Percentiles rank a stretch among this genome's conserved stretches.
Evolutionary conservation across 2,113 vertebrate species (phyloP).

Genomic region (Hippolais icterina): DNA sequence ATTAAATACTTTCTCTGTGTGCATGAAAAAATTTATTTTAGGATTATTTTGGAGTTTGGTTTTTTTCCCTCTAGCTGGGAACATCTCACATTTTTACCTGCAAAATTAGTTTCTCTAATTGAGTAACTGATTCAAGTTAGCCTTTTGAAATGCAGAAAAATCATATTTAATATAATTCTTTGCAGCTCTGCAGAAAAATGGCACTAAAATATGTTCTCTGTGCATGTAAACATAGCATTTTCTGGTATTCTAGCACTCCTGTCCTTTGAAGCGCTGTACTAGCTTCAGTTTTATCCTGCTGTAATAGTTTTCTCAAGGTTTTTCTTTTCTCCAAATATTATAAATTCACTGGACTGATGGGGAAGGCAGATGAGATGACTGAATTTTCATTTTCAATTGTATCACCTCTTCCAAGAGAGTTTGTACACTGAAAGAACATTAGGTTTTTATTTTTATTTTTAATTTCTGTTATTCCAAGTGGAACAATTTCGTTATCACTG

Average conservation of each 20-base stretch:
- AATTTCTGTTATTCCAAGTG: background rate
- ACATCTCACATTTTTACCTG: background rate
- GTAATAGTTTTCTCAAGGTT: background rate
- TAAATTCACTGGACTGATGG: background rate
- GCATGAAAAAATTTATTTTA: background rate
- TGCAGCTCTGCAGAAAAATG: background rate
- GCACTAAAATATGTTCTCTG: background rate
- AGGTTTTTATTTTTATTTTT: background rate
- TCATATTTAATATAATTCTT: background rate
- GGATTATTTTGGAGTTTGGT: background rate
- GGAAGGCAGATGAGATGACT: background rate
- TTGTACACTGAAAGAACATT: background rate
- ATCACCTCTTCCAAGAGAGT: background rate
- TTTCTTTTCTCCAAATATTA: background rate
- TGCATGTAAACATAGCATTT: background rate
- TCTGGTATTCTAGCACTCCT: background rate
- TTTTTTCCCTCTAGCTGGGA: background rate
- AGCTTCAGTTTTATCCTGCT: background rate
- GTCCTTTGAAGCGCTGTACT: background rate
- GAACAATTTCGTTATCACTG: background rate
- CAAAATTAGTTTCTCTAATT: background rate
- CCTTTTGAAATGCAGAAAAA: background rate
- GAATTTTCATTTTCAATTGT: background rate
- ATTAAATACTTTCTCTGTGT: background rate
- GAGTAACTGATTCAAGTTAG: background rate